phyloP scores from a whole-genome alignment of 2,888 invertebrate genomes.

The Bellardia pandia region DNA sequence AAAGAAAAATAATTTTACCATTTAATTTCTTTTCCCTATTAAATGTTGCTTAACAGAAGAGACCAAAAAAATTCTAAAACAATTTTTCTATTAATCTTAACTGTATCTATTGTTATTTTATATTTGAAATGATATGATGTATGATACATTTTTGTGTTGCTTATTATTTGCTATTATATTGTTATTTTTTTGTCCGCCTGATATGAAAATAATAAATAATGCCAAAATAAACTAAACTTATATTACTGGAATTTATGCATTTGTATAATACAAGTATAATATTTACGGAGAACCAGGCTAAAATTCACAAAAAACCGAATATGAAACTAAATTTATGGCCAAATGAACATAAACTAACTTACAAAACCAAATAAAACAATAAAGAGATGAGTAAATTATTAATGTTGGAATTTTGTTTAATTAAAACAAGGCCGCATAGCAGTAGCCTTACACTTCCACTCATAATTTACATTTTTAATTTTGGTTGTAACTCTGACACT shows the following conservation, averaged over 20 bases:
- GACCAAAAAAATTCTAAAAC: not conserved
- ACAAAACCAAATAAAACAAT: not conserved
- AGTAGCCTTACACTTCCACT: constrained; percentile 1
- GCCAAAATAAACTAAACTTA: not conserved
- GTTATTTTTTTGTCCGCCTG: not conserved
- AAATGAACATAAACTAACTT: constrained; percentile 5
- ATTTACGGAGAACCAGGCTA: constrained; percentile 2
- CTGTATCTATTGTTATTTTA: constrained; percentile 11
- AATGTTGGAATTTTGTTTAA: constrained; percentile 43
- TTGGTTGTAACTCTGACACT: constrained; percentile 39
- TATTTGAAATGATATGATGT: not conserved
- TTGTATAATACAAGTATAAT: not conserved
- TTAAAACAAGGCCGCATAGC: constrained; percentile 14
- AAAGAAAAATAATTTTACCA: not conserved
- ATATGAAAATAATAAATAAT: constrained; percentile 4
- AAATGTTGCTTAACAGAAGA: not conserved
- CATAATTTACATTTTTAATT: constrained; percentile 54
- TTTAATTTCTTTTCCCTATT: not conserved
- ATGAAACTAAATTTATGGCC: constrained; percentile 1
- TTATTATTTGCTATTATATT: not conserved
- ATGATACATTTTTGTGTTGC: not conserved
- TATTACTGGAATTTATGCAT: constrained; percentile 21
- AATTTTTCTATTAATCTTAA: not conserved
- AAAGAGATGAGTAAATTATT: constrained; percentile 5
- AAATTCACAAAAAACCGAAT: not conserved